These are phyloP conservation scores for Emydoidea blandingii DNA, from an alignment of 2,797 vertebrate species.

Conservation along the genomic window DNA sequence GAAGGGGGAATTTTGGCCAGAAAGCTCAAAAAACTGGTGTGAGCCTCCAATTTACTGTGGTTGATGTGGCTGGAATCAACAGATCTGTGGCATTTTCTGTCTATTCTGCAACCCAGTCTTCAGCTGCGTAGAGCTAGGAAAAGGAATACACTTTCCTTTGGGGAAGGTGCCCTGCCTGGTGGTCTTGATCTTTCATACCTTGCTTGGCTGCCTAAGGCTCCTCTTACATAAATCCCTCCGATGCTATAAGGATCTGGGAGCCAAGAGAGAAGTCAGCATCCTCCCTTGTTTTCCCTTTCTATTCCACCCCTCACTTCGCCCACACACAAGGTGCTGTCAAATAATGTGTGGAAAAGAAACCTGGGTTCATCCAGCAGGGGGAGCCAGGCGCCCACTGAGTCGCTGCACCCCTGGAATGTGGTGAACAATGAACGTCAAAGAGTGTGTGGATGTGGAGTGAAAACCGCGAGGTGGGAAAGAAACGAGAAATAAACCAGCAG, in stretches of 20 bases:
- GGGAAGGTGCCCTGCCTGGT: background rate
- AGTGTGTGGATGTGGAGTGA: background rate
- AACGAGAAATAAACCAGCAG: constrained; percentile 18
- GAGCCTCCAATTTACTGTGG: background rate
- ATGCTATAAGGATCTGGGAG: background rate
- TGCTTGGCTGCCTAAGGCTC: background rate
- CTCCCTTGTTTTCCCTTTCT: background rate
- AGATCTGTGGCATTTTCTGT: background rate
- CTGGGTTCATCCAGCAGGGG: constrained; percentile 65
- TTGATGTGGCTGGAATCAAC: background rate
- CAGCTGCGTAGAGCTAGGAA: background rate
- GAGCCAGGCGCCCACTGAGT: constrained; percentile 52
- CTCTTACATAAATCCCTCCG: background rate
- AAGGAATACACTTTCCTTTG: background rate
- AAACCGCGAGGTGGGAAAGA: background rate
- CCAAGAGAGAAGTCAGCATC: background rate
- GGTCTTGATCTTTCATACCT: background rate
- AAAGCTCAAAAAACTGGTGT: background rate
- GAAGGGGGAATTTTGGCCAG: background rate
- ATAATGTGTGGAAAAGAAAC: background rate
- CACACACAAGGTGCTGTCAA: background rate
- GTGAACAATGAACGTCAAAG: constrained; percentile 6
- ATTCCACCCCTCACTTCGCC: background rate
- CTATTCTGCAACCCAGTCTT: background rate
- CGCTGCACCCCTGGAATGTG: background rate